Evolutionary conservation across 2,113 vertebrate genomes (phyloP).

Genomic region (Triplophysa dalaica): DNA sequence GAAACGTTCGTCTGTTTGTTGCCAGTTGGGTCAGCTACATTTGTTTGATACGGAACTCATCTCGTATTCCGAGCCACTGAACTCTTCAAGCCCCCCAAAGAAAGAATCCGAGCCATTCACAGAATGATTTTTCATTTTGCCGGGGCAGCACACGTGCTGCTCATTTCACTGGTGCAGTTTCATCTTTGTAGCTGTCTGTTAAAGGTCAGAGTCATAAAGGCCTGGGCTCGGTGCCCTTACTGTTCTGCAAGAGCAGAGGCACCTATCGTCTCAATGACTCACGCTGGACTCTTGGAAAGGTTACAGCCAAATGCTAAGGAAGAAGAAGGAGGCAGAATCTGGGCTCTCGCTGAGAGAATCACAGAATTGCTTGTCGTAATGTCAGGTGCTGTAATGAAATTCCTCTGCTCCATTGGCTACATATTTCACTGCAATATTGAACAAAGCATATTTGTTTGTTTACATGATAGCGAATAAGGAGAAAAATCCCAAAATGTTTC

Average conservation of each 20-base stretch:
- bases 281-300: slow-evolving; percentile 64
- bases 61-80: slow-evolving; percentile 13
- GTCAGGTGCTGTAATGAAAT: slow-evolving; percentile 30
- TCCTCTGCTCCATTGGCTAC: slow-evolving; percentile 24
- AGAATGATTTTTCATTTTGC: slow-evolving; percentile 36
- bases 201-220: slow-evolving; percentile 70
- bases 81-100: slow-evolving; percentile 6
- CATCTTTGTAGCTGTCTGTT: slow-evolving; percentile 53
- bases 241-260: slow-evolving; percentile 63
- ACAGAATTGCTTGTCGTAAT: slow-evolving; percentile 32
- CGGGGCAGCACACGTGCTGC: not conserved
- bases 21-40: not conserved
- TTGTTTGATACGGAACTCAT: slow-evolving; percentile 8
- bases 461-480: slow-evolving; percentile 29
- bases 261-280: slow-evolving; percentile 66
- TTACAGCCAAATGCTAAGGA: slow-evolving; percentile 50
- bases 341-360: slow-evolving; percentile 36
- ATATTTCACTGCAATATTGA: not conserved
- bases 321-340: slow-evolving; percentile 38
- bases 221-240: slow-evolving; percentile 61
- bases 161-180: slow-evolving; percentile 35
- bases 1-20: slow-evolving; percentile 12
- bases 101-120: not conserved
- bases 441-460: slow-evolving; percentile 17
- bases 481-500: not conserved